A percentile compares a stretch with the other conserved stretches of the same genome.
These are phyloP conservation scores for Aphrophora alni DNA, from an alignment of 2,888 invertebrate species.

Conservation along the genomic window DNA sequence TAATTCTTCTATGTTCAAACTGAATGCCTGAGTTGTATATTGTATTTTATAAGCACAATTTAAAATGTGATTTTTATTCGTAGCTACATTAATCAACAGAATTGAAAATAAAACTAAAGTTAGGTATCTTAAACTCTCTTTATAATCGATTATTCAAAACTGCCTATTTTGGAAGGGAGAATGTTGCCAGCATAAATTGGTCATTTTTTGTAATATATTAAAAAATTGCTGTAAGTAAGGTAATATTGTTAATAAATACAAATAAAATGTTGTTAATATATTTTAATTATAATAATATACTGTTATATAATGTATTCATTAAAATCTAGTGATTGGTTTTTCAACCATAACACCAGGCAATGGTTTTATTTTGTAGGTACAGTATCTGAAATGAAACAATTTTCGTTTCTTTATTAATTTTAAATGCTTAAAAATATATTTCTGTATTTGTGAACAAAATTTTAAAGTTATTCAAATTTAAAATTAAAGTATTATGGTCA, in stretches of 20 bases:
- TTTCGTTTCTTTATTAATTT: background rate
- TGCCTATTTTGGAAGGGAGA: background rate
- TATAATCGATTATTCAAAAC: background rate
- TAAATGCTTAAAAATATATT: background rate
- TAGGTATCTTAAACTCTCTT: background rate
- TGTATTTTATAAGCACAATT: background rate
- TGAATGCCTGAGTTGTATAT: background rate
- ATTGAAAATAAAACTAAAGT: background rate
- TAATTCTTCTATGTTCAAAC: background rate
- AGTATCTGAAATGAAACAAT: background rate
- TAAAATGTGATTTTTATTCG: background rate
- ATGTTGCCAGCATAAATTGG: background rate
- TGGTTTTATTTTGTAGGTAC: constrained; percentile 1
- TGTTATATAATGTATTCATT: background rate
- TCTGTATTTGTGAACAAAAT: constrained; percentile 6
- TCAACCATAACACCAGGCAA: background rate
- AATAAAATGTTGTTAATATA: background rate
- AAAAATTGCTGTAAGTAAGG: background rate
- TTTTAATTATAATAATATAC: background rate
- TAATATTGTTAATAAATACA: background rate
- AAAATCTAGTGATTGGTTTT: background rate
- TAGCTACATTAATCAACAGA: background rate
- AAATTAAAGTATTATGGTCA: background rate
- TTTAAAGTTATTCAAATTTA: background rate
- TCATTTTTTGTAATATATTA: background rate